Conservation (phyloP, 2,113 vertebrate species). For the Stomatorhinus ivindoensis region DNA sequence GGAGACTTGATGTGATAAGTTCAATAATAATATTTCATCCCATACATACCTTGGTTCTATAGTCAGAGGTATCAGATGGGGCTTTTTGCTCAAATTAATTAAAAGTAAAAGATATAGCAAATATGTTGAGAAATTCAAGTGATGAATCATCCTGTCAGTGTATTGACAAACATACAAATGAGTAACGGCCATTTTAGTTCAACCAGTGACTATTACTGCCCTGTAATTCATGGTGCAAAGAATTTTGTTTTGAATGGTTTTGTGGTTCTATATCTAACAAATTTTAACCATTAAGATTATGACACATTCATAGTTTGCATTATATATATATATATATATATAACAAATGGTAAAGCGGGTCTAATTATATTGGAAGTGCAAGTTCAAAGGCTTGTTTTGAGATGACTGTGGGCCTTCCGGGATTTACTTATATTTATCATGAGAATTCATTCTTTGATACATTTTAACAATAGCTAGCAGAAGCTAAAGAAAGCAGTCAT, state of each 20-base stretch:
- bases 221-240: slow-evolving; percentile 13
- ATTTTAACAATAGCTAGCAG: slow-evolving; percentile 23
- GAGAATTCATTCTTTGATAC: slow-evolving; percentile 42
- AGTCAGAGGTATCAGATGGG: slow-evolving; percentile 9
- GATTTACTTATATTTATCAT: slow-evolving; percentile 42
- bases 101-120: slow-evolving; percentile 26
- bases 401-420: slow-evolving; percentile 42
- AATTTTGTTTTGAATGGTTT: neutral
- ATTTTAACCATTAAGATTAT: slow-evolving; percentile 19
- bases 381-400: slow-evolving; percentile 30
- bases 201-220: slow-evolving; percentile 23
- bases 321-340: no score
- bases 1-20: neutral
- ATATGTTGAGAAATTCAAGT: slow-evolving; percentile 25
- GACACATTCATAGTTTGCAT: neutral
- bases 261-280: neutral
- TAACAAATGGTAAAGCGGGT: neutral
- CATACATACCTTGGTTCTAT: slow-evolving; percentile 16
- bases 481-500: slow-evolving; percentile 20
- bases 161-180: slow-evolving; percentile 31
- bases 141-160: slow-evolving; percentile 32
- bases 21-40: slow-evolving; percentile 3
- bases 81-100: slow-evolving; percentile 25
- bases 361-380: slow-evolving; percentile 24
- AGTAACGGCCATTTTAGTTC: slow-evolving; percentile 46